Conservation (phyloP, 2,797 vertebrate species). For the Glyptemys insculpta region DNA sequence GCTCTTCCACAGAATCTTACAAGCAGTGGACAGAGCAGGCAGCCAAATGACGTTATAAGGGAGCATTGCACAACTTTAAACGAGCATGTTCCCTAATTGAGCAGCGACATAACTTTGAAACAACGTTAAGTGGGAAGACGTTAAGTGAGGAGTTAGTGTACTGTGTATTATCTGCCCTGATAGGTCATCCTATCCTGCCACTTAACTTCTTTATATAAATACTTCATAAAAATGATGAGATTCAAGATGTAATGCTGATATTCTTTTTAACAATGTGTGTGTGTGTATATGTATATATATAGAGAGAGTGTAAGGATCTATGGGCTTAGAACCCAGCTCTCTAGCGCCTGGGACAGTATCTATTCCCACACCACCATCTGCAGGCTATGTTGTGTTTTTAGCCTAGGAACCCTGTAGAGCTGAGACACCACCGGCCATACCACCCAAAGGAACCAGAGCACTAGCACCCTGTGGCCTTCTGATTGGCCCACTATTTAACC, state of each 20-base stretch:
- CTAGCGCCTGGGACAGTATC: background rate
- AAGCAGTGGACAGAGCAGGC: no score
- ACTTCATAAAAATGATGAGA: background rate
- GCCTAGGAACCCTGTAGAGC: background rate
- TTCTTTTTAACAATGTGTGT: background rate
- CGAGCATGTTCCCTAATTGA: no score
- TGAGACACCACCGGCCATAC: background rate
- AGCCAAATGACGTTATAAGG: no score
- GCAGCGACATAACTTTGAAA: no score
- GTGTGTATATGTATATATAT: background rate
- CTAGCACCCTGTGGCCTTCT: background rate
- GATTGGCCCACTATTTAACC: background rate
- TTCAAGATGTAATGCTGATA: slow-evolving; percentile 18
- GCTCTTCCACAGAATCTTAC: no score
- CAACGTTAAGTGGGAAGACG: no score
- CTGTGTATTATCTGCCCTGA: slow-evolving; percentile 28
- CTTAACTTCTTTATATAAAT: background rate
- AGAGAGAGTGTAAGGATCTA: background rate
- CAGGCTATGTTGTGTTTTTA: background rate
- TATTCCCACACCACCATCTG: background rate
- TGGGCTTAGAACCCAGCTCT: background rate
- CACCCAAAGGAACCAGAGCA: background rate
- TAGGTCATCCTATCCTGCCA: slow-evolving; percentile 30
- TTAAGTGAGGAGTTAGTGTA: background rate
- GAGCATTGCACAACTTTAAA: no score